Base-by-base conservation (phyloP, 2,113 vertebrate species). In the Elachura formosa region DNA sequence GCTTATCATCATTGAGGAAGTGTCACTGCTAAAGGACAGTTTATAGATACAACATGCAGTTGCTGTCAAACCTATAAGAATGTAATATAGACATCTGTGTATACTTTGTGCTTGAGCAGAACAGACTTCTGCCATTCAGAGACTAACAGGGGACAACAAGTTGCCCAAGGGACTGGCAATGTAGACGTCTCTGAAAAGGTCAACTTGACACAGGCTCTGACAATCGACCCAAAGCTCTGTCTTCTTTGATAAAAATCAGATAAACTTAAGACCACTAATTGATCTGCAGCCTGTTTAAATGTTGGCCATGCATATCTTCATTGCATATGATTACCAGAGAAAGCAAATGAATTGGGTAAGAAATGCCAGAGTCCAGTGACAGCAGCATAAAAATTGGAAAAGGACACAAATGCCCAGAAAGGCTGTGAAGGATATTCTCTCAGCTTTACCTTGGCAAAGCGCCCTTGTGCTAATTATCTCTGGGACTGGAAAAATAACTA, bases 201-300 rank as follows among this genome's bases (percentile, higher is more conserved):
- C 99, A 99, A 99, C 99, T 99, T 99, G 99, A 99, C 98, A 99
- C 97, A 98, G 98, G 98, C 99, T 99, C 98, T 98, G 98, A 99
- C 98, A 98, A 99, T 99, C 99, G 99, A 99, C 99, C 99, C 98
- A 98, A 98, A 98, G 98, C 98, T 98, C 98, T 99, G 98, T 99
- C 99, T 98, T 98, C 98, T 98, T 98, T 99, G 99, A 99, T 99
- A 99, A 99, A 99, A 99, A 99, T 99, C 99, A 99, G 99, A 99
- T 99, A 99, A 99, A 99, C 99, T 98, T 99, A 99, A 99, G 99
- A 99, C 99, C 96, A 97, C 98, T 98, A 98, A 98, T 98, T 98
- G 98, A 98, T 98, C 98, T 97, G 97, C 98, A 98, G 98, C 98
- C 98, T 98, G 98, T 98, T 98, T 98, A 98, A 98, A 98, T 98